Percentiles rank a stretch among this genome's conserved stretches.
These are phyloP conservation scores for Latrodectus geometricus DNA, from an alignment of 1,140 invertebrate genomes.

Conservation along the genomic window DNA sequence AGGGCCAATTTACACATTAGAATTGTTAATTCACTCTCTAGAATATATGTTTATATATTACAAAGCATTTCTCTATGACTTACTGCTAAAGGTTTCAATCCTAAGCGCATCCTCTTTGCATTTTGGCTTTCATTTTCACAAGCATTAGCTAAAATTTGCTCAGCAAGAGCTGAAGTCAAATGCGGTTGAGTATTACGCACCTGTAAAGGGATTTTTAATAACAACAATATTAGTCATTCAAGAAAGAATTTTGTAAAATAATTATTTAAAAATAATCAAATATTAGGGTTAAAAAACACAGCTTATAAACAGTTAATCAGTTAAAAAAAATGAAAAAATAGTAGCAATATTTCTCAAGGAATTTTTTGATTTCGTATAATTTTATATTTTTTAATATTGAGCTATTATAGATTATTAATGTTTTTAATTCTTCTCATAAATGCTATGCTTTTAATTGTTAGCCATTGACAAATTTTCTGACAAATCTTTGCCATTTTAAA, in stretches of 20 bases:
- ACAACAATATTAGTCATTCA: not conserved
- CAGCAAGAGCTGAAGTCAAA: conserved; percentile 94
- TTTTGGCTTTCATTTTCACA: conserved; percentile 98
- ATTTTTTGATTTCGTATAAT: too few relatives aligned
- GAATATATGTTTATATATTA: too few relatives aligned
- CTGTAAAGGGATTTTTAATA: conserved; percentile 10
- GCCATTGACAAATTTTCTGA: too few relatives aligned
- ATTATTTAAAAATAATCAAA: not conserved
- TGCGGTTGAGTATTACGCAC: conserved; percentile 71
- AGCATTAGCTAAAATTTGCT: conserved; percentile 92
- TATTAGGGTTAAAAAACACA: not conserved
- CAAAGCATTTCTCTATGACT: not conserved
- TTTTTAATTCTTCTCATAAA: too few relatives aligned
- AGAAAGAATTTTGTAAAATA: not conserved
- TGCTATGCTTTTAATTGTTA: too few relatives aligned
- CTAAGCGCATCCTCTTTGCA: conserved; percentile 94
- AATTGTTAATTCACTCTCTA: too few relatives aligned
- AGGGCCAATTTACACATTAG: not conserved
- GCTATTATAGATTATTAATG: too few relatives aligned
- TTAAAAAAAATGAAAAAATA: not conserved
- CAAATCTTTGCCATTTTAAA: too few relatives aligned
- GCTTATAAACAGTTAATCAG: not conserved
- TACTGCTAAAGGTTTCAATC: conserved; percentile 88
- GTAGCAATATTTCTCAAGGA: too few relatives aligned
- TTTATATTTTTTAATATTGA: too few relatives aligned